Base-by-base conservation (phyloP, 2,797 vertebrate species). In the Diceros bicornis region DNA sequence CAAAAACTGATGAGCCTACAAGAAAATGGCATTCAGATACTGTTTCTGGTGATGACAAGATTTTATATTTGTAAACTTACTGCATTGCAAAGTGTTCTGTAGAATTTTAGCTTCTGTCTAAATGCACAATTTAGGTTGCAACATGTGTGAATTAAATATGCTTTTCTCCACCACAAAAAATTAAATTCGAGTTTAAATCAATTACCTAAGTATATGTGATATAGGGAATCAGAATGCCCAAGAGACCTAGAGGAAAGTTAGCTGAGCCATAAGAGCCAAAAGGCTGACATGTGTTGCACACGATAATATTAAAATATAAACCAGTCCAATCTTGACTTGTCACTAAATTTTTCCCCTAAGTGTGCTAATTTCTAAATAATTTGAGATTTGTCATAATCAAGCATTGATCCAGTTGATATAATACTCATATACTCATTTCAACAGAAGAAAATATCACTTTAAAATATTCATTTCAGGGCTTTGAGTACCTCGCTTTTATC, bases 141-240 rank as follows among this genome's bases (percentile, higher is more conserved):
- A 64, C 4, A 41, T 84, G 68, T 71, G 10, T 69, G 64, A 75
- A 77, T 86, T 87, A 69, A 78, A 71, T 37, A 17, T 61, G 1
- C 6, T 69, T 75, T 74, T 11, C n/a, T 86, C 62, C 3, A 27
- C 9, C 20, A 92, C 18, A 86, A 84, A 59, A 71, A 61, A 55
- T 61, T 81, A 91, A 91, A 71, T 52, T 91, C 14, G 62, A 52
- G 18, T 61, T 85, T 88, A 86, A 89, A 21, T 96, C 34, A 81
- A 78, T 61, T 78, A 50, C 17, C 16, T 81, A 47, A 57, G 55
- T 55, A 25, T 27, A 86, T 47, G 12, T 50, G 25, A 66, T 71
- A 52, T 11, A 88, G 7, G 78, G 0, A 57, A 41, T 71, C 10
- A 71, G 52, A 96, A 57, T 68, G 21, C 2, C 61, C 89, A 91